phyloP scores from a whole-genome alignment of 1,140 invertebrate species.

The Dysdera silvatica region DNA sequence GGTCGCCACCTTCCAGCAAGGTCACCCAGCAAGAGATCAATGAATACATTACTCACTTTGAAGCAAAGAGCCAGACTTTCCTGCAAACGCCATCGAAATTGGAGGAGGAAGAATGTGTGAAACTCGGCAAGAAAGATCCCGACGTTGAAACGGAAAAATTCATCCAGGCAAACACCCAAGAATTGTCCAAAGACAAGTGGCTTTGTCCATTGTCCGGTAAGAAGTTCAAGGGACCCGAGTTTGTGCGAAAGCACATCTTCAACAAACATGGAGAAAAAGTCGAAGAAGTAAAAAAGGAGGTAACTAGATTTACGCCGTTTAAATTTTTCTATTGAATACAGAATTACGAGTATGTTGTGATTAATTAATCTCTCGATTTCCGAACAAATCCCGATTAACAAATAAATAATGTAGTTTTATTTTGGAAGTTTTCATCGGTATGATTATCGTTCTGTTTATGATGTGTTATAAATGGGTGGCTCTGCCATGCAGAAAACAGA shows the following conservation, averaged over 20 bases:
- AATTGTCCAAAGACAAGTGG: conserved; percentile 96
- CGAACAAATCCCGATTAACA: no score
- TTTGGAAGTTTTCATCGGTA: no score
- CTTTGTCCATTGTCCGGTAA: conserved; percentile 96
- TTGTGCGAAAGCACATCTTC: conserved; percentile 96
- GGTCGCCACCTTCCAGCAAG: conserved; percentile 65
- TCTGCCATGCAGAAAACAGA: no score
- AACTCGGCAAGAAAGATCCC: conserved; percentile 77
- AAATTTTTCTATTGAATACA: background rate
- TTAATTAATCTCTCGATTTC: no score
- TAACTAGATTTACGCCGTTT: conserved; percentile 33
- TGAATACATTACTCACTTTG: conserved; percentile 70
- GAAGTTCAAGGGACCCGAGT: conserved; percentile 98
- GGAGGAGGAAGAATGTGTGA: conserved; percentile 70
- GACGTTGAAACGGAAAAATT: conserved; percentile 91
- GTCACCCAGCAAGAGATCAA: conserved; percentile 54
- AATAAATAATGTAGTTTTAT: no score
- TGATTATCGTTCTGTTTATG: no score
- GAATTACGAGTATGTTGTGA: no score
- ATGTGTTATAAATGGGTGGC: no score
- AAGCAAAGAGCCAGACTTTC: conserved; percentile 81
- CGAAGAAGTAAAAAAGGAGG: conserved; percentile 92
- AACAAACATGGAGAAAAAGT: conserved; percentile 96
- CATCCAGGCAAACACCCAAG: conserved; percentile 85
- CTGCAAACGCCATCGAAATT: conserved; percentile 60